Evolutionary conservation across 1,140 invertebrate genomes (phyloP).

Genomic region (Ectropis grisescens): DNA sequence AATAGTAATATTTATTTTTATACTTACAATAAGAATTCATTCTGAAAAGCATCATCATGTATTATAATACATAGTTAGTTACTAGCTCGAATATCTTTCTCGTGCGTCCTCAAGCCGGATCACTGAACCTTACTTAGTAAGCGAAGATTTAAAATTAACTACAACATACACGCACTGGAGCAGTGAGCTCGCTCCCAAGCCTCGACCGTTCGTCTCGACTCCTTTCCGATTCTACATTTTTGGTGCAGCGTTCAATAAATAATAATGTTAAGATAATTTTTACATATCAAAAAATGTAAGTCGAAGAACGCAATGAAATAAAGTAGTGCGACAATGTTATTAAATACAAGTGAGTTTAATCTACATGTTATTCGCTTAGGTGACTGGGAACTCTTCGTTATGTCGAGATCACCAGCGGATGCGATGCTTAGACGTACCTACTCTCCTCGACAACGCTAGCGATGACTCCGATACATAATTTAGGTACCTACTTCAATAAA

Average conservation of each 20-base stretch:
- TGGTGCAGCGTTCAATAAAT: too few relatives aligned
- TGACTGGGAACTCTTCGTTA: too few relatives aligned
- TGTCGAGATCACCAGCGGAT: too few relatives aligned
- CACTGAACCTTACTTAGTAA: slow-evolving; percentile 54
- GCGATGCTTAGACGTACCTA: too few relatives aligned
- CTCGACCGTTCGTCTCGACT: too few relatives aligned
- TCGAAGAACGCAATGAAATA: slow-evolving; percentile 25
- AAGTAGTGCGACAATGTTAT: slow-evolving; percentile 27
- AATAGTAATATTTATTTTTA: slow-evolving; percentile 63
- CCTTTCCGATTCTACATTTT: too few relatives aligned
- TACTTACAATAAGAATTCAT: slow-evolving; percentile 66
- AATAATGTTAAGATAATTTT: slow-evolving; percentile 23
- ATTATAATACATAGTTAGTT: slow-evolving; percentile 63
- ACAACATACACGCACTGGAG: slow-evolving; percentile 32
- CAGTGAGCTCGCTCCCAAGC: background rate
- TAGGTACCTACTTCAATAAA: too few relatives aligned
- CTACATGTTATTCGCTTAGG: too few relatives aligned
- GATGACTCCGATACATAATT: too few relatives aligned
- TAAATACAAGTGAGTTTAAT: too few relatives aligned
- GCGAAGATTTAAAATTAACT: slow-evolving; percentile 52
- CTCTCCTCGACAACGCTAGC: too few relatives aligned
- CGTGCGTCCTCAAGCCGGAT: slow-evolving; percentile 44
- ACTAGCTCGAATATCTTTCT: slow-evolving; percentile 44
- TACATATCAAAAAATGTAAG: slow-evolving; percentile 18
- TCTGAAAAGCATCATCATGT: slow-evolving; percentile 65